Conservation (phyloP, 2,888 invertebrate genomes). For the Arge pagana region DNA sequence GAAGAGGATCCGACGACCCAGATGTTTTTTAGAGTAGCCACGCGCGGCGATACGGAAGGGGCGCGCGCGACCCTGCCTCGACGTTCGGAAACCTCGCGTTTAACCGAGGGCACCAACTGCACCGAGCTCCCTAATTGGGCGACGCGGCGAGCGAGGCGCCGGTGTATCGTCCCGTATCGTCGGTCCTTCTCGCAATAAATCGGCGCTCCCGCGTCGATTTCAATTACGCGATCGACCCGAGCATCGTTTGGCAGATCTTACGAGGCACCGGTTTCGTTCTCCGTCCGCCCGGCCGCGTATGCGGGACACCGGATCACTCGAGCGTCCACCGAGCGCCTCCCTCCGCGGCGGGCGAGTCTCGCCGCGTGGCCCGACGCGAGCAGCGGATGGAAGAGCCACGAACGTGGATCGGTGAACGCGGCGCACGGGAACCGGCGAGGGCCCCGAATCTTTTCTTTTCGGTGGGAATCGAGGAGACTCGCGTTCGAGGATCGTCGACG, state of each 20-base stretch:
- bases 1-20: too few species aligned
- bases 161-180: slow-evolving; percentile 13
- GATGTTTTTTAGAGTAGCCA: too few species aligned
- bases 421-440: too few species aligned
- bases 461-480: not conserved
- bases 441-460: too few species aligned
- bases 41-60: too few species aligned
- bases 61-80: too few species aligned
- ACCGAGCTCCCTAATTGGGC: too few species aligned
- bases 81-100: too few species aligned
- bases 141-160: slow-evolving; percentile 19
- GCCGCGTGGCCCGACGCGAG: not conserved
- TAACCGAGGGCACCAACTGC: too few species aligned
- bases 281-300: slow-evolving; percentile 3
- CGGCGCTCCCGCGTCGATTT: slow-evolving; percentile 26
- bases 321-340: not conserved
- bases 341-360: not conserved
- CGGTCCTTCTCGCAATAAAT: slow-evolving; percentile 21
- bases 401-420: too few species aligned
- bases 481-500: not conserved
- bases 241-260: slow-evolving; percentile 22
- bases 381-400: too few species aligned
- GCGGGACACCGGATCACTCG: too few species aligned
- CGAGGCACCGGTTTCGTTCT: slow-evolving; percentile 13
- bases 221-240: slow-evolving; percentile 17